Evolutionary conservation across 1,140 invertebrate genomes (phyloP), one percentile per base, ranked within the genome.

Genomic region (Ceratosolen fusciceps): DNA sequence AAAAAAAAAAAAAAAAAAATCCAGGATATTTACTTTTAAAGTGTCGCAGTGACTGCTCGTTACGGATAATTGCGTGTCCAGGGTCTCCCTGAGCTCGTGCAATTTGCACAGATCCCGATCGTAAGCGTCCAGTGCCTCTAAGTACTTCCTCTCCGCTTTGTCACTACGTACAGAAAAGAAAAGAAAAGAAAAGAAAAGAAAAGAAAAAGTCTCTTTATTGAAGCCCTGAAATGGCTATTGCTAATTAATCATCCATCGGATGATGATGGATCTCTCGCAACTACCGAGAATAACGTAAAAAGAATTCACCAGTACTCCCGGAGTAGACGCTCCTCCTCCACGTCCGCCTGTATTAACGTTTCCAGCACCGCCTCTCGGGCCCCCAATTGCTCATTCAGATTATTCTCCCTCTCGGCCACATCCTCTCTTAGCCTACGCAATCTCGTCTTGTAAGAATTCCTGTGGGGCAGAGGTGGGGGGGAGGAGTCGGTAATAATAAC

Each of bases 91-190:
- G 26, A 79, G 70, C n/a, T 77, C 34, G 72, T 86, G 39, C 62
- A 83, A 72, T 10, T 24, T 73, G 0, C 71, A 81, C 31, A 88
- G 84, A 19, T 86, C 82, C 54, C 52, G 52, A 58, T 87, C 86
- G 71, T 85, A 88, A 3, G 78, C 80, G 3, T 47, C 60, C 7
- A 84, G 49, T 58, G 82, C 76, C 16, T 39, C 29, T 12, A 86
- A 62, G 58, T 71, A 74, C 71, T 81, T 60, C 19, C 76, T 47
- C 67, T 86, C 85, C 2, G 54, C 74, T 56, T 77, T 78, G 49
- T 67, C 58, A 21, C 86, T 86, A 60, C 21, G 43, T 54, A 78
- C n/a, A 74, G 1, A 74, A 67, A 29, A 75, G 60, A 75, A 37
- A 2, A 1, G 8, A 68, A 24, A 78, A 43, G n/a, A n/a, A n/a